Evolutionary conservation across 2,888 invertebrate species (phyloP).

Genomic region (Lacanobia oleracea): DNA sequence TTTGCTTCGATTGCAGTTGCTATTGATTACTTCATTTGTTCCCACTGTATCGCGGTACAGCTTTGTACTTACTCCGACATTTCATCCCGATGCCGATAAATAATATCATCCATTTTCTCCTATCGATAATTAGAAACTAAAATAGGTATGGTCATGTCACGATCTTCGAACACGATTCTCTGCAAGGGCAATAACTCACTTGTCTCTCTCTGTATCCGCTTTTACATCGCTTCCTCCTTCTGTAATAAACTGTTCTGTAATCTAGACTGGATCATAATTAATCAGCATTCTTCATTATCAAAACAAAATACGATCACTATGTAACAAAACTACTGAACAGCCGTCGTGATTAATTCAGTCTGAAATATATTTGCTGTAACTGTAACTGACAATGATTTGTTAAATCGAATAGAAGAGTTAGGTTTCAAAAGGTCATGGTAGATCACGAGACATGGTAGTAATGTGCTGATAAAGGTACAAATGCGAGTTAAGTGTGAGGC

Average conservation of each 20-base stretch:
- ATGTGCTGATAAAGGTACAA: constrained; percentile 53
- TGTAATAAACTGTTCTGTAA: constrained; percentile 52
- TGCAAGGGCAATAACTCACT: constrained; percentile 72
- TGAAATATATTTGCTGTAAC: constrained; percentile 48
- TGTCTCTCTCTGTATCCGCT: constrained; percentile 54
- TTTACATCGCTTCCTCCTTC: constrained; percentile 60
- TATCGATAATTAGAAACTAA: constrained; percentile 79
- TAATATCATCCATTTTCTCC: constrained; percentile 74
- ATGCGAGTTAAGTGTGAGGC: constrained; percentile 66
- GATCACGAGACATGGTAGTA: constrained; percentile 38
- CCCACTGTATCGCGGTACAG: constrained; percentile 61
- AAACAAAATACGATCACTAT: constrained; percentile 46
- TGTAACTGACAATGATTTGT: constrained; percentile 51
- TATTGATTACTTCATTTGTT: constrained; percentile 71
- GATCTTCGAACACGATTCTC: constrained; percentile 75
- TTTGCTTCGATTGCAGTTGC: constrained; percentile 65
- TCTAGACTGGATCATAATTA: constrained; percentile 59
- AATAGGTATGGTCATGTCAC: constrained; percentile 78
- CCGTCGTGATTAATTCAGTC: constrained; percentile 48
- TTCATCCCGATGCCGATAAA: constrained; percentile 71
- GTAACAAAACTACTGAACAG: constrained; percentile 51
- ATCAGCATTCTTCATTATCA: constrained; percentile 51
- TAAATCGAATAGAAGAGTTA: constrained; percentile 30
- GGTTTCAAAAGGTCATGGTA: constrained; percentile 31
- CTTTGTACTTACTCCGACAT: constrained; percentile 65